Percentiles rank a stretch among this genome's conserved stretches.
These are phyloP conservation scores for Drosophila quasianomalipes DNA, from an alignment of 2,888 invertebrate species.

Conservation along the genomic window DNA sequence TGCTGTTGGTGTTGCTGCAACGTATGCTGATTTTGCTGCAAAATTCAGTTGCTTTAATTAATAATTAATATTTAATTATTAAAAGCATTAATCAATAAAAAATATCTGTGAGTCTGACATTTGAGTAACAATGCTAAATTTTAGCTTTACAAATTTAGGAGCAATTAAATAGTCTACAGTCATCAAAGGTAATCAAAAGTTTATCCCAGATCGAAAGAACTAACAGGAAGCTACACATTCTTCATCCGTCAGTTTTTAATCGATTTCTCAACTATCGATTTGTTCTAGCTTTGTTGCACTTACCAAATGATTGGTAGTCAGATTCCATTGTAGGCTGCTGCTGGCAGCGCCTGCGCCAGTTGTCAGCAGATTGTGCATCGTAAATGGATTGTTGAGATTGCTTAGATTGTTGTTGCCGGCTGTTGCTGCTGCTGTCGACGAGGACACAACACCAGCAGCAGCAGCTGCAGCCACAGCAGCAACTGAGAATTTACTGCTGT, in stretches of 20 bases:
- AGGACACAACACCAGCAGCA: conserved; percentile 29
- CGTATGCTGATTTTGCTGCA: conserved; percentile 67
- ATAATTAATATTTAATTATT: background rate
- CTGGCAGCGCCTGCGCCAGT: conserved; percentile 53
- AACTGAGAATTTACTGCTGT: conserved; percentile 71
- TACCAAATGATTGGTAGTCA: conserved; percentile 73
- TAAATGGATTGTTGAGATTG: conserved; percentile 79
- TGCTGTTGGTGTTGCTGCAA: conserved; percentile 74
- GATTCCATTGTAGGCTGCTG: conserved; percentile 75
- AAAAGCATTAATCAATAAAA: background rate
- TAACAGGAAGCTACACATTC: background rate
- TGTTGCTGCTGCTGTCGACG: conserved; percentile 34
- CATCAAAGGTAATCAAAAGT: background rate
- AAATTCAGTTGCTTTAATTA: background rate
- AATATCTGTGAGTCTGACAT: background rate
- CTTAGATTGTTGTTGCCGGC: conserved; percentile 67
- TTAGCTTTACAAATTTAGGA: no score
- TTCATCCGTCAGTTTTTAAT: background rate
- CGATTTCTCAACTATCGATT: background rate
- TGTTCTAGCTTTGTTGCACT: background rate
- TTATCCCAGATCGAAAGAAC: background rate
- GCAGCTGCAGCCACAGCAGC: conserved; percentile 57
- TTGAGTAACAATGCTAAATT: background rate
- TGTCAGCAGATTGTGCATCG: conserved; percentile 74
- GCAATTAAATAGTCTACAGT: no score